Evolutionary conservation across 2,797 vertebrate species (phyloP), one percentile per base, ranked within the genome.

Genomic region (Toxotes lorentzi): DNA sequence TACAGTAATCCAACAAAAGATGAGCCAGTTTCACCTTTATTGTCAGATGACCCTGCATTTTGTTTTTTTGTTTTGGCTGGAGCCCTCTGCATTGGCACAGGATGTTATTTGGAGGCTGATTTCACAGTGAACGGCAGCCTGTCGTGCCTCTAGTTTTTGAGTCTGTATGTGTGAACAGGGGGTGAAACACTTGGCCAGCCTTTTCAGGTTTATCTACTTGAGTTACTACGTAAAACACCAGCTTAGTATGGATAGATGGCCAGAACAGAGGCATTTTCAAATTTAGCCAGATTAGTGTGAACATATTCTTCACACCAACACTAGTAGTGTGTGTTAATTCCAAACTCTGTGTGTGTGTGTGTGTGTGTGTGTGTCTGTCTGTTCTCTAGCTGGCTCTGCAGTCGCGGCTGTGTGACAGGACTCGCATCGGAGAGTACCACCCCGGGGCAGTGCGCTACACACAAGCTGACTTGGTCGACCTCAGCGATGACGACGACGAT

Each of bases 361-460:
- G 3, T 30, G 27, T 30, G 27, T 3, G 75, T 62, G 0, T 65
- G 21, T 61, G 68, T 63, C 12, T 80, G 27, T 76, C 14, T 45
- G 45, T 61, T 68, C 77, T 71, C 59, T 81, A 95, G 95, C 91
- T 96, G 94, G 95, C 96, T 89, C 95, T 96, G 91, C 96, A 93
- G 92, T 95, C 94, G 23, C 93, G 93, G 38, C 85, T 94, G 87
- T 93, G 91, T 86, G 95, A 96, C 95, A 88, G 91, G 89, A 96
- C 95, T 58, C 92, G 86, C 82, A 94, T 96, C 61, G 92, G 94
- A 87, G 95, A 96, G 91, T 96, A 96, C 91, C 94, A 95, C 91
- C 89, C 93, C 3, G 91, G 92, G 77, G 85, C 93, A 0, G 76
- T 89, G 79, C 95, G 89, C 90, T 93, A 95, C 92, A 85, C 82